phyloP scores from a whole-genome alignment of 1,140 invertebrate species.

The Diabrotica undecimpunctata region DNA sequence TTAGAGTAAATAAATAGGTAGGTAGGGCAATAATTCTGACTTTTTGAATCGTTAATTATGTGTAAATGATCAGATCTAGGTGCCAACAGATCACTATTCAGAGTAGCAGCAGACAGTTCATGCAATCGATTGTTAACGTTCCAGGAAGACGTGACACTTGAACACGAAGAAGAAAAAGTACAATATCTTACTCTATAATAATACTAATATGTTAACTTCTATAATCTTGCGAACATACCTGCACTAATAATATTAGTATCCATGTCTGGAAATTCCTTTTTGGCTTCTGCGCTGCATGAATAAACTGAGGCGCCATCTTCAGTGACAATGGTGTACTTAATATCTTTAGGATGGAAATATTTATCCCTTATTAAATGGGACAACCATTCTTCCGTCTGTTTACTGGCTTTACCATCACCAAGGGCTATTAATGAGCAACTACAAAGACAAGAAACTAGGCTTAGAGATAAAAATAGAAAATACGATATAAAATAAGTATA shows the following conservation, averaged over 20 bases:
- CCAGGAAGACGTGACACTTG: no score
- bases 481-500: not conserved
- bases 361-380: conserved; percentile 58
- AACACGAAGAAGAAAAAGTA: no score
- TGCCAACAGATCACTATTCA: no score
- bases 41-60: no score
- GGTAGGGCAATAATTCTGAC: no score
- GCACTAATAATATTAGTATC: conserved; percentile 79
- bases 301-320: conserved; percentile 89
- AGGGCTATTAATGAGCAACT: conserved; percentile 74
- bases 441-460: conserved; percentile 30
- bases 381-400: conserved; percentile 78
- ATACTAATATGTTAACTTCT: not conserved
- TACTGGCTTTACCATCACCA: conserved; percentile 84
- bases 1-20: no score
- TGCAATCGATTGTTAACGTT: no score
- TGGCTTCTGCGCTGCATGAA: conserved; percentile 77
- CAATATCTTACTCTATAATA: no score
- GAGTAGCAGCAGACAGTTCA: no score
- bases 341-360: conserved; percentile 53
- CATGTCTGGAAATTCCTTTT: conserved; percentile 78
- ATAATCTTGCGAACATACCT: conserved; percentile 46
- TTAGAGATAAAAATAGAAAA: no score
- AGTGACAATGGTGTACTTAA: conserved; percentile 79
- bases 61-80: no score